Evolutionary conservation across 2,113 vertebrate genomes (phyloP).

Genomic region (Bungarus multicinctus): DNA sequence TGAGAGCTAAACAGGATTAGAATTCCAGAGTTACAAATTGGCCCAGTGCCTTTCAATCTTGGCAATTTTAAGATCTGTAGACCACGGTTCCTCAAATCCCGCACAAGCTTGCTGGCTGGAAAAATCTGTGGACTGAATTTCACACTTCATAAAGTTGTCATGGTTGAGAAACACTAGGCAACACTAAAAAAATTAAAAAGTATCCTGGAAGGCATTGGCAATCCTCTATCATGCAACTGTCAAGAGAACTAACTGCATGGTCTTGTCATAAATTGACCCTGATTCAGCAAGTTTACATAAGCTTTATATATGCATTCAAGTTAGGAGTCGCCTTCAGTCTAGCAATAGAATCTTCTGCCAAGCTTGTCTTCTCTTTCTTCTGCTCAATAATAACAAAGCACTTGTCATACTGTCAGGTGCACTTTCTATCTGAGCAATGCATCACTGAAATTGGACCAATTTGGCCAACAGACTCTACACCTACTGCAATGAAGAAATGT

Average conservation of each 20-base stretch:
- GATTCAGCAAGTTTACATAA: background rate
- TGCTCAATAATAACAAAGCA: background rate
- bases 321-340: background rate
- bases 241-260: background rate
- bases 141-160: background rate
- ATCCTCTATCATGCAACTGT: background rate
- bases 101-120: no score
- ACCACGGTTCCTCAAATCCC: background rate
- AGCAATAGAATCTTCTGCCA: background rate
- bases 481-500: background rate
- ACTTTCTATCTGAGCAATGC: background rate
- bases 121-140: background rate
- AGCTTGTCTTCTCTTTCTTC: background rate
- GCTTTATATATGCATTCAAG: background rate
- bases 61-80: background rate
- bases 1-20: background rate
- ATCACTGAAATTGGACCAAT: background rate
- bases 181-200: background rate
- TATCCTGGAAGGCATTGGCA: background rate
- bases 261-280: background rate
- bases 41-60: background rate
- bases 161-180: background rate
- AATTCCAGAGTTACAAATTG: background rate
- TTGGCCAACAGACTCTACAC: background rate
- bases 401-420: background rate